Conservation (phyloP, 2,888 invertebrate genomes). For the Eudemis profundana region DNA sequence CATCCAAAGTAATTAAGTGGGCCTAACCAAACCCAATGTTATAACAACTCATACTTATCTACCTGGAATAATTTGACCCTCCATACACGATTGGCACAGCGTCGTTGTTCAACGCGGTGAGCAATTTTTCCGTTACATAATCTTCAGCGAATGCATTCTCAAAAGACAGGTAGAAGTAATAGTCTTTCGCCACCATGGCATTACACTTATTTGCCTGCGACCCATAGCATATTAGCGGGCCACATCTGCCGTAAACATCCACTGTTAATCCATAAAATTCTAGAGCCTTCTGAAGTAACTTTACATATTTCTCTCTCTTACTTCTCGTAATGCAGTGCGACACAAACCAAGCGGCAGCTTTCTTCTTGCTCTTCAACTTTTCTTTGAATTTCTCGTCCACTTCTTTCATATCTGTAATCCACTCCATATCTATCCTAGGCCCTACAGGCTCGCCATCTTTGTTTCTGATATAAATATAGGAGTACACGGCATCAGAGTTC, state of each 20-base stretch:
- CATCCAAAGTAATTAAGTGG: too few relatives aligned
- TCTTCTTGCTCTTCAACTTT: conserved; percentile 65
- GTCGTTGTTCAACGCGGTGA: conserved; percentile 84
- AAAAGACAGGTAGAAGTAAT: conserved; percentile 90
- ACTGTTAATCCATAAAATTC: conserved; percentile 61
- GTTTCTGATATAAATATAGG: conserved; percentile 49
- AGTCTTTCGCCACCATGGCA: conserved; percentile 79
- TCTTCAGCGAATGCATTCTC: conserved; percentile 89
- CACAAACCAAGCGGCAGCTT: conserved; percentile 78
- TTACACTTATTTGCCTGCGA: conserved; percentile 59
- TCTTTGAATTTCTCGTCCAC: conserved; percentile 54
- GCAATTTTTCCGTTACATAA: conserved; percentile 86
- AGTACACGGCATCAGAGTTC: conserved; percentile 48
- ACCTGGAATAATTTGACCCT: conserved; percentile 86
- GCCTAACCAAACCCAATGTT: too few relatives aligned
- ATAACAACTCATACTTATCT: conserved; percentile 12
- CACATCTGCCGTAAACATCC: conserved; percentile 85
- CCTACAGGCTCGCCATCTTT: conserved; percentile 42
- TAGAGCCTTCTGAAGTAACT: conserved; percentile 59
- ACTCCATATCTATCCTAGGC: conserved; percentile 43
- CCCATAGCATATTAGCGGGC: conserved; percentile 64
- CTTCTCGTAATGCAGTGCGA: conserved; percentile 69
- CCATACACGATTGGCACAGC: conserved; percentile 89
- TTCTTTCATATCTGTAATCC: conserved; percentile 38
- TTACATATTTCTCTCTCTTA: conserved; percentile 59